phyloP scores from a whole-genome alignment of 2,888 invertebrate genomes.

The Drosophila emarginata region DNA sequence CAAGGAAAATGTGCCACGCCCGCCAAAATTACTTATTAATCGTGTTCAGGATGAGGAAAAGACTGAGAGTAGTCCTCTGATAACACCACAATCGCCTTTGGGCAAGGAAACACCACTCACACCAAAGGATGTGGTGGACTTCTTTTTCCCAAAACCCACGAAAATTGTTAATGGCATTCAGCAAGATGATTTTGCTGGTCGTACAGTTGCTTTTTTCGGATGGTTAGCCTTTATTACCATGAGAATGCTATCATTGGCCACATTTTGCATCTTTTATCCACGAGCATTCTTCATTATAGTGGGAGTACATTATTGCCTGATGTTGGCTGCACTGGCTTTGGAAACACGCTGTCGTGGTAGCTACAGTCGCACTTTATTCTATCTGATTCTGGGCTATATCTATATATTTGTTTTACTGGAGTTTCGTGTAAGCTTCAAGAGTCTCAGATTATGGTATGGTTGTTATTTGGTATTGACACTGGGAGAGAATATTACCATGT shows the following conservation, averaged over 20 bases:
- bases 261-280: slow-evolving; percentile 88
- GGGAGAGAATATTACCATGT: slow-evolving; percentile 87
- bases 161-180: slow-evolving; percentile 86
- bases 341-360: slow-evolving; percentile 85
- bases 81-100: slow-evolving; percentile 32
- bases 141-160: slow-evolving; percentile 82
- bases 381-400: slow-evolving; percentile 88
- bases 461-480: slow-evolving; percentile 87
- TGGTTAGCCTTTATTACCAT: slow-evolving; percentile 90
- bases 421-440: slow-evolving; percentile 90
- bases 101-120: slow-evolving; percentile 55
- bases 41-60: slow-evolving; percentile 81
- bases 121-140: slow-evolving; percentile 78
- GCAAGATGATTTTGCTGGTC: slow-evolving; percentile 89
- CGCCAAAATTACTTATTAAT: slow-evolving; percentile 82
- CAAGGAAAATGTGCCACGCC: slow-evolving; percentile 84
- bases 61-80: slow-evolving; percentile 44
- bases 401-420: slow-evolving; percentile 91
- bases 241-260: slow-evolving; percentile 87
- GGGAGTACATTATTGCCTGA: slow-evolving; percentile 86
- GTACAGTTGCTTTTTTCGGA: slow-evolving; percentile 87
- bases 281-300: slow-evolving; percentile 85
- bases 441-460: slow-evolving; percentile 87
- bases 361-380: slow-evolving; percentile 85
- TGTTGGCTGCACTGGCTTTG: slow-evolving; percentile 86